Conservation (phyloP, 53 echinoderm and acorn worm species). For the Arbacia lixula region DNA sequence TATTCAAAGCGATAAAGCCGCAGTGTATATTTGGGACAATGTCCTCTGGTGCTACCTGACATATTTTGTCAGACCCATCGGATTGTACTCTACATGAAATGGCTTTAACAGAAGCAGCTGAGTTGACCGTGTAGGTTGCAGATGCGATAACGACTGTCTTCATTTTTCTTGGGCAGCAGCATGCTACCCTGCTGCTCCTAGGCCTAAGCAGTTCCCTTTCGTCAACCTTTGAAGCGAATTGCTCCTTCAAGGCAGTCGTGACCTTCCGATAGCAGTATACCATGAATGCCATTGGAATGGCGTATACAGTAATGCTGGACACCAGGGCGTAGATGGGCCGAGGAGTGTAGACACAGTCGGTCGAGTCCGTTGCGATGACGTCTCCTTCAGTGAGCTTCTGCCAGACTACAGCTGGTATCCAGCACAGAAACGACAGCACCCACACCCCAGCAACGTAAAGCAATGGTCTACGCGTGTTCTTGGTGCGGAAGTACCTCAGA, state of each 20-base stretch:
- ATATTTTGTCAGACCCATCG: too few species aligned
- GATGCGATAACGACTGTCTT: too few species aligned
- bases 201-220: too few species aligned
- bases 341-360: constrained; percentile 65
- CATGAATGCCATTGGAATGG: constrained; percentile 62
- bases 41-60: too few species aligned
- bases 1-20: too few species aligned
- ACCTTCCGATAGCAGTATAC: constrained; percentile 60
- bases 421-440: constrained; percentile 56
- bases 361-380: constrained; percentile 23
- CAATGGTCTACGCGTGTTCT: constrained; percentile 40
- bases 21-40: too few species aligned
- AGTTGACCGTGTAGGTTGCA: too few species aligned
- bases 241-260: constrained; percentile 32
- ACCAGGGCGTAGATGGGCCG: constrained; percentile 61
- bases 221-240: too few species aligned
- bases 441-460: constrained; percentile 50
- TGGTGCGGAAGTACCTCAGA: constrained; percentile 50
- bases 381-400: constrained; percentile 31
- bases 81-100: too few species aligned
- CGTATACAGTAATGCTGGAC: constrained; percentile 62
- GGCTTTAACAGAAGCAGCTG: too few species aligned
- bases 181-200: too few species aligned
- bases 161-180: too few species aligned
- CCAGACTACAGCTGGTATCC: constrained; percentile 66